Conservation (phyloP, 2,888 invertebrate genomes). For the Trissolcus japonicus region DNA sequence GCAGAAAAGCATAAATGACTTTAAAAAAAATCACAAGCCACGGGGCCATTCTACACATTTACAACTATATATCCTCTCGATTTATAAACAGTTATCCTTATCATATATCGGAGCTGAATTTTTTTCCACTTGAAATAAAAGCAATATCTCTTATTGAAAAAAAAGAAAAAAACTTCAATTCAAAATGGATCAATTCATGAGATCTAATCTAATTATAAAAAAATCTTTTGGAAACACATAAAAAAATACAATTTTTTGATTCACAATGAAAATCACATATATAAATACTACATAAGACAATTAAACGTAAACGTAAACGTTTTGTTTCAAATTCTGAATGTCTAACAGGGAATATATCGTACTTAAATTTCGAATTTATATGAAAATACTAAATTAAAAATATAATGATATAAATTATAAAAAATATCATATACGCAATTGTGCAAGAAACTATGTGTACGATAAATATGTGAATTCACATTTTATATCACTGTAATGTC, state of each 20-base stretch:
- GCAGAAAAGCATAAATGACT: not conserved
- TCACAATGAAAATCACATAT: no score
- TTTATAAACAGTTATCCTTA: constrained; percentile 51
- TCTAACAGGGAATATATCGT: constrained; percentile 46
- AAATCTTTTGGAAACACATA: constrained; percentile 21
- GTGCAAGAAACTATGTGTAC: constrained; percentile 36
- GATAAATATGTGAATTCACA: constrained; percentile 35
- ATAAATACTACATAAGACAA: no score
- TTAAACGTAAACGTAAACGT: constrained; percentile 4
- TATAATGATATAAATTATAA: constrained; percentile 14
- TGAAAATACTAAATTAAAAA: constrained; percentile 29
- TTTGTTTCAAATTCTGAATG: constrained; percentile 55
- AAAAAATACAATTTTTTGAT: no score
- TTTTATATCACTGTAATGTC: constrained; percentile 36
- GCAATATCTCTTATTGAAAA: constrained; percentile 19
- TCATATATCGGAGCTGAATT: constrained; percentile 47
- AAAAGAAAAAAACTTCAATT: no score
- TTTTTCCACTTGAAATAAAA: constrained; percentile 56
- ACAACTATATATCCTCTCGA: constrained; percentile 51
- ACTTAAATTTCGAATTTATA: constrained; percentile 52
- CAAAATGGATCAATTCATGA: no score
- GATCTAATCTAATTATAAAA: no score
- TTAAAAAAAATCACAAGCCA: constrained; percentile 33
- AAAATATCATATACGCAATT: constrained; percentile 42
- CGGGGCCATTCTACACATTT: constrained; percentile 52